Percentiles rank a stretch among this genome's conserved stretches.
Conservation (phyloP, 2,797 vertebrate genomes). For the Sebastes minor region DNA sequence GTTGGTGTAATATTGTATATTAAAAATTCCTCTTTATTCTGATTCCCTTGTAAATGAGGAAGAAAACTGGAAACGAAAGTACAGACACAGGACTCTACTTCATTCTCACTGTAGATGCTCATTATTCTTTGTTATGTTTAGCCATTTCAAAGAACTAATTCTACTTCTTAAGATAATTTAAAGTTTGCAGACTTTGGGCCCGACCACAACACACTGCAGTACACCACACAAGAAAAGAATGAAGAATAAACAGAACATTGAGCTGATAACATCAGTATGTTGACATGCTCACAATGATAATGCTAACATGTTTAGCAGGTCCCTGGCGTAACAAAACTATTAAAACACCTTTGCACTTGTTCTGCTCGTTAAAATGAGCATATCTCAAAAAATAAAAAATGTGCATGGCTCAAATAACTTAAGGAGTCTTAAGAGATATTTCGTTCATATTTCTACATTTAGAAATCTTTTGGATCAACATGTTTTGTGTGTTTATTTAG, state of each 20-base stretch:
- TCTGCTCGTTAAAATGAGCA: too few relatives aligned
- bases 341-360: too few relatives aligned
- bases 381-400: too few relatives aligned
- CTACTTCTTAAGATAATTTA: not conserved
- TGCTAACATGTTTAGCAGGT: not conserved
- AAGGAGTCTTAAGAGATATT: too few relatives aligned
- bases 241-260: not conserved
- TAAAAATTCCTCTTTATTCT: not conserved
- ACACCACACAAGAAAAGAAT: not conserved
- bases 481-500: too few relatives aligned
- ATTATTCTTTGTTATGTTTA: not conserved
- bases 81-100: not conserved
- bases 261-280: not conserved
- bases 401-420: too few relatives aligned
- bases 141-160: not conserved
- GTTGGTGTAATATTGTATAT: not conserved
- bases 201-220: not conserved
- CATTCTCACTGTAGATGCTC: not conserved
- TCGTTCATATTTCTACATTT: too few relatives aligned
- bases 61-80: not conserved
- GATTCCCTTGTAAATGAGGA: not conserved
- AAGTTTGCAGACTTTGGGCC: not conserved
- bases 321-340: not conserved
- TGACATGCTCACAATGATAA: not conserved
- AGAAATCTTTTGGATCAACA: too few relatives aligned